phyloP scores from a whole-genome alignment of 2,888 invertebrate genomes.

The Marronus borbonicus region DNA sequence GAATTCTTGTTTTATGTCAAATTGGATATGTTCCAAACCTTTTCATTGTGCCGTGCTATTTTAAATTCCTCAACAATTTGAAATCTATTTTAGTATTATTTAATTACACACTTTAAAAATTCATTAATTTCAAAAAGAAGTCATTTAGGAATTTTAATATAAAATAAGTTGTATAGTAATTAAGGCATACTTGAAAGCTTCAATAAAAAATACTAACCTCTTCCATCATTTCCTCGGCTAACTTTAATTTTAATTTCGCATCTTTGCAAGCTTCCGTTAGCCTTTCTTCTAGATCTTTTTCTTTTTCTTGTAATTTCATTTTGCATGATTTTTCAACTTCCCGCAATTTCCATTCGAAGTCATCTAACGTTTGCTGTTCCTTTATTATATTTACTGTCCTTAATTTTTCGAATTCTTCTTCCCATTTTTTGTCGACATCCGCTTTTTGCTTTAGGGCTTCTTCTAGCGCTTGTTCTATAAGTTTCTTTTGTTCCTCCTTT shows the following conservation, averaged over 20 bases:
- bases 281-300: constrained; percentile 74
- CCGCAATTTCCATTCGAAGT: constrained; percentile 89
- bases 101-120: constrained; percentile 1
- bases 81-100: background rate
- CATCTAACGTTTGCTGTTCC: constrained; percentile 82
- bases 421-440: constrained; percentile 70
- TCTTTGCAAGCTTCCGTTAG: constrained; percentile 68
- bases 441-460: constrained; percentile 76
- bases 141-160: background rate
- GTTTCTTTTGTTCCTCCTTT: constrained; percentile 71
- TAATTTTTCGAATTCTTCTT: constrained; percentile 79
- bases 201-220: constrained; percentile 60
- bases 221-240: constrained; percentile 67
- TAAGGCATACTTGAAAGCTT: too few species aligned
- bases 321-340: constrained; percentile 83
- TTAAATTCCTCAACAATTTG: background rate
- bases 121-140: background rate
- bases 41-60: background rate
- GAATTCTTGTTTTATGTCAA: constrained; percentile 7
- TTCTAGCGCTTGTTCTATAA: constrained; percentile 74
- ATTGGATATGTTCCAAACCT: background rate
- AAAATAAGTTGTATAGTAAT: too few species aligned
- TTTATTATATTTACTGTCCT: constrained; percentile 79
- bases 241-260: constrained; percentile 66
- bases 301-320: constrained; percentile 76